Percentiles rank a stretch among this genome's conserved stretches.
phyloP scores from a whole-genome alignment of 2,888 invertebrate genomes.

The Encarsia formosa region DNA sequence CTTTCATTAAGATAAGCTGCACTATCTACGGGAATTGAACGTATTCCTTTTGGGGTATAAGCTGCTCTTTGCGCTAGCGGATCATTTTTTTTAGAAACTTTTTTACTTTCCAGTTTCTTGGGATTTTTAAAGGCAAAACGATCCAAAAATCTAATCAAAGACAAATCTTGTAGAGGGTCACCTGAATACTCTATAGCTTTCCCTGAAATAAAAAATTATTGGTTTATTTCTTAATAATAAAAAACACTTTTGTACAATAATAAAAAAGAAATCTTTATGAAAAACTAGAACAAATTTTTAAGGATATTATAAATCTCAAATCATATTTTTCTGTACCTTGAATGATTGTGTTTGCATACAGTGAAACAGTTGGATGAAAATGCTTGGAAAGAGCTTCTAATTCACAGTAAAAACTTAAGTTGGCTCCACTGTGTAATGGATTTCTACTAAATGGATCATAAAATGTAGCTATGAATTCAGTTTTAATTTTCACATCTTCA shows the following conservation, averaged over 20 bases:
- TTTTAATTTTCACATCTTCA: slow-evolving; percentile 29
- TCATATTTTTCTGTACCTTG: slow-evolving; percentile 55
- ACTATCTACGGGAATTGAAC: slow-evolving; percentile 70
- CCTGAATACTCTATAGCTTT: slow-evolving; percentile 80
- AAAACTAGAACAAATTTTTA: too few species aligned
- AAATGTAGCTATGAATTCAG: slow-evolving; percentile 41
- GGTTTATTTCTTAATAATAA: neutral
- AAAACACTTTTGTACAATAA: too few species aligned
- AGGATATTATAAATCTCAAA: slow-evolving; percentile 11
- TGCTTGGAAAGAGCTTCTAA: slow-evolving; percentile 68
- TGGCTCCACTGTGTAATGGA: slow-evolving; percentile 79
- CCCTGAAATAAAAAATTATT: slow-evolving; percentile 49
- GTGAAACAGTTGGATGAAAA: slow-evolving; percentile 86
- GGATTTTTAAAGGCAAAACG: slow-evolving; percentile 95
- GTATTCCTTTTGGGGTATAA: slow-evolving; percentile 67
- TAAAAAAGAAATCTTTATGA: too few species aligned
- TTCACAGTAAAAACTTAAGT: slow-evolving; percentile 69
- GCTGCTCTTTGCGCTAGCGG: slow-evolving; percentile 65
- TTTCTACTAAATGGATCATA: slow-evolving; percentile 75
- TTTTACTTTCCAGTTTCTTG: slow-evolving; percentile 59
- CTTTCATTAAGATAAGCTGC: slow-evolving; percentile 65
- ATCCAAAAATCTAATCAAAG: slow-evolving; percentile 85
- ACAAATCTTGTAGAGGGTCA: slow-evolving; percentile 91
- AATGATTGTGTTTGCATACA: slow-evolving; percentile 79
- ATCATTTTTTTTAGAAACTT: slow-evolving; percentile 57